These are phyloP conservation scores for Drosophila parvula DNA, from an alignment of 1,140 invertebrate species.

Conservation along the genomic window DNA sequence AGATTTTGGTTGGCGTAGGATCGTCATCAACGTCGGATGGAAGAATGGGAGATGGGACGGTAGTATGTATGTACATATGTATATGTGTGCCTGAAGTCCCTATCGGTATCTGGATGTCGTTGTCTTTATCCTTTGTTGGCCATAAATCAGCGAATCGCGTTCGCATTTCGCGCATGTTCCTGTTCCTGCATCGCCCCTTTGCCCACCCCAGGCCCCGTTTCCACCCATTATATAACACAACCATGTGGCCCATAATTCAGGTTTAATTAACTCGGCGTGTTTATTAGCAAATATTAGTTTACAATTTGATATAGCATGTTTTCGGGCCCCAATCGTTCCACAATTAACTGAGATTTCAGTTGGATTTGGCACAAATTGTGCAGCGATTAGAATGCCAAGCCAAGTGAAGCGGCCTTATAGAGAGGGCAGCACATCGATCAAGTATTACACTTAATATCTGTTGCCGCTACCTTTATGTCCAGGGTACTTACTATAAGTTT, in stretches of 20 bases:
- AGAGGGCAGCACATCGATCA: neutral
- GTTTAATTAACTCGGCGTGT: constrained; percentile 80
- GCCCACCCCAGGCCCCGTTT: neutral
- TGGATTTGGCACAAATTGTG: constrained; percentile 3
- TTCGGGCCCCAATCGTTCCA: constrained; percentile 17
- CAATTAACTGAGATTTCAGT: constrained; percentile 54
- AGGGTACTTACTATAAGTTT: too few relatives aligned
- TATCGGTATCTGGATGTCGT: constrained; percentile 58
- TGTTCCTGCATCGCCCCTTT: constrained; percentile 37
- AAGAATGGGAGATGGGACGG: constrained; percentile 5
- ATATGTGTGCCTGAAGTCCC: constrained; percentile 51
- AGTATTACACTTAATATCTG: neutral
- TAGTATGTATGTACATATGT: too few relatives aligned
- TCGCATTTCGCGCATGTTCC: constrained; percentile 73
- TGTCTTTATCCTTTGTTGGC: constrained; percentile 80
- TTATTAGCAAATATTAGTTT: constrained; percentile 83
- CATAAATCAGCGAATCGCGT: constrained; percentile 81
- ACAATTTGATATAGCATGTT: constrained; percentile 72
- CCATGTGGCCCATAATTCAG: constrained; percentile 75
- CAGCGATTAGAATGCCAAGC: constrained; percentile 11
- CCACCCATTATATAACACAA: constrained; percentile 31
- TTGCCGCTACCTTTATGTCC: too few relatives aligned
- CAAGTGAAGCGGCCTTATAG: constrained; percentile 8
- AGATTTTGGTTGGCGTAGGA: constrained; percentile 71
- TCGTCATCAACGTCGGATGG: constrained; percentile 62